Conservation (phyloP, 2,113 vertebrate genomes). For the Tonatia bakeri region DNA sequence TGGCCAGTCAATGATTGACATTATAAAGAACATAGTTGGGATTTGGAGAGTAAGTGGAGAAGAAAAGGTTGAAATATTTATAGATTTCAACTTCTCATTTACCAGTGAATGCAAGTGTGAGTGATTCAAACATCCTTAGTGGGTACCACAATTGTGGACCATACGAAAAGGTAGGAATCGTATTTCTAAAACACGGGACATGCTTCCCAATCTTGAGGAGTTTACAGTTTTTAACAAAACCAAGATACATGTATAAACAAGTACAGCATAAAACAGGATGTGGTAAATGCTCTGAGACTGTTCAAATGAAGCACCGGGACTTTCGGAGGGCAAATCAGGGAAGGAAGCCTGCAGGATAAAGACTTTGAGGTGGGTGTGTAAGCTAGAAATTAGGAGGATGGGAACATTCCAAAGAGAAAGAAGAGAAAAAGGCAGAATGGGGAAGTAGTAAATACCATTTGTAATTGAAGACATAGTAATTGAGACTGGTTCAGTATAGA, state of each 20-base stretch:
- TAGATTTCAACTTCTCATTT: slow-evolving; percentile 68
- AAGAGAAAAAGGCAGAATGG: not conserved
- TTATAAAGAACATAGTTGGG: slow-evolving; percentile 64
- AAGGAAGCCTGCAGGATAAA: not conserved
- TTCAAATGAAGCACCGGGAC: not conserved
- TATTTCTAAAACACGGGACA: not conserved
- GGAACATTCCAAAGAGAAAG: not conserved
- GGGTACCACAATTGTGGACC: not conserved
- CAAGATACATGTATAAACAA: not conserved
- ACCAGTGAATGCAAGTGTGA: slow-evolving; percentile 13
- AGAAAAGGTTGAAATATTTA: slow-evolving; percentile 70
- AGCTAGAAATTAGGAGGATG: not conserved
- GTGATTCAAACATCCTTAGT: slow-evolving; percentile 1
- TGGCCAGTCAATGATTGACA: slow-evolving; percentile 64
- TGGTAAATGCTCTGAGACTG: not conserved
- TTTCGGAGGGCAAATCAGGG: not conserved
- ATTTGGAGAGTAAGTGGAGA: slow-evolving; percentile 59
- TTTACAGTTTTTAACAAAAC: not conserved
- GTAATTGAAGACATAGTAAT: not conserved
- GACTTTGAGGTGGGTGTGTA: not conserved
- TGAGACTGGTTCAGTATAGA: not conserved
- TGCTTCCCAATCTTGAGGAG: not conserved
- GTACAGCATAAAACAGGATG: not conserved
- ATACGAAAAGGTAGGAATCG: not conserved
- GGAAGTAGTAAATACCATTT: not conserved